Evolutionary conservation across 2,113 vertebrate genomes (phyloP).

Genomic region (Mystacornis crossleyi): DNA sequence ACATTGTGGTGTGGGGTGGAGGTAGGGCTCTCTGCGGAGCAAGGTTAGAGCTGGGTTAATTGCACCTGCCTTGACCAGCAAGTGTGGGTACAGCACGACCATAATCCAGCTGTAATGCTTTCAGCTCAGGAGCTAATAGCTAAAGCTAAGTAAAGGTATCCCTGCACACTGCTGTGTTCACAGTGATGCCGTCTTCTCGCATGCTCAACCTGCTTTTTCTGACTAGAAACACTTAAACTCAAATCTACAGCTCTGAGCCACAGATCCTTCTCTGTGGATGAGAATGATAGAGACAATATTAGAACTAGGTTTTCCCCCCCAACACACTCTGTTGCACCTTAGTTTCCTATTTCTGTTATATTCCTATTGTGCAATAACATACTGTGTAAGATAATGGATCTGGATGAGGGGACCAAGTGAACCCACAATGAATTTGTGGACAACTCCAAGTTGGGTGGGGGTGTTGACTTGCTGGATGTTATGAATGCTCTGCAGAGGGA

Average conservation of each 20-base stretch:
- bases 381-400: not conserved
- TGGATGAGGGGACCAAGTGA: not conserved
- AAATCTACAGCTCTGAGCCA: not conserved
- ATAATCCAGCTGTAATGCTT: not conserved
- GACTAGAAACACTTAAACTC: not conserved
- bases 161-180: not conserved
- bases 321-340: not conserved
- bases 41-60: constrained; percentile 10
- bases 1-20: not conserved
- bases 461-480: not conserved
- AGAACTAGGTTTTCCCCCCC: not conserved
- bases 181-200: not conserved
- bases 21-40: not conserved
- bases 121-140: not conserved
- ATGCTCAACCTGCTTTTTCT: not conserved
- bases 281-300: not conserved
- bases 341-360: not conserved
- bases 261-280: not conserved
- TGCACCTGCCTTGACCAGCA: not conserved
- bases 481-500: not conserved
- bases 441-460: not conserved
- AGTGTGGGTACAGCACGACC: not conserved
- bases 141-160: not conserved
- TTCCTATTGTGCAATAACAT: not conserved
- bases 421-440: not conserved